Evolutionary conservation across 2,113 vertebrate genomes (phyloP).

Genomic region (Pseudonaja textilis): DNA sequence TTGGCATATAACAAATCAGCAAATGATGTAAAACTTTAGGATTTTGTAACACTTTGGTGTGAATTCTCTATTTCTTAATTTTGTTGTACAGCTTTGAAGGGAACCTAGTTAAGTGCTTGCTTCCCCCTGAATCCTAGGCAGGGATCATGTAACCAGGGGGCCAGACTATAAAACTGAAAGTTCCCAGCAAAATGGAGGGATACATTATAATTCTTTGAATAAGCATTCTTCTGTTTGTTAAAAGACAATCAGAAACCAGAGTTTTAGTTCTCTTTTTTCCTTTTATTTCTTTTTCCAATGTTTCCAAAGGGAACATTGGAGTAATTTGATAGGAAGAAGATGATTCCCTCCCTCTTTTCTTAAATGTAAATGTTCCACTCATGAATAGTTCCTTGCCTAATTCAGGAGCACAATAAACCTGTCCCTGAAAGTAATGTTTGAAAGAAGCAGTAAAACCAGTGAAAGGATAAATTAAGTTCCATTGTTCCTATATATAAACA

Average conservation of each 20-base stretch:
- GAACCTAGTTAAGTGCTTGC: neutral
- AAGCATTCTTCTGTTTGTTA: neutral
- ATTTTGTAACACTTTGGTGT: neutral
- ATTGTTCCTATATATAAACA: conserved; percentile 47
- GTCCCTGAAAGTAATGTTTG: conserved; percentile 61
- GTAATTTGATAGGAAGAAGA: neutral
- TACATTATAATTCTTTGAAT: neutral
- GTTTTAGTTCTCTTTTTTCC: neutral
- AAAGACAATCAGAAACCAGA: neutral
- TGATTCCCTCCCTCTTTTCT: neutral
- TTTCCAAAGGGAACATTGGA: neutral
- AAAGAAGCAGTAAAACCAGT: conserved; percentile 59
- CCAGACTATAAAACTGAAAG: neutral
- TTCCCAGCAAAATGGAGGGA: neutral
- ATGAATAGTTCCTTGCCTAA: conserved; percentile 39
- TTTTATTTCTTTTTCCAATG: neutral
- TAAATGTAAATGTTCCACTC: conserved; percentile 36
- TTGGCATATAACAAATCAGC: neutral
- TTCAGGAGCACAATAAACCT: conserved; percentile 65
- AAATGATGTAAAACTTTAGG: neutral
- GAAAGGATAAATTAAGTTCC: conserved; percentile 60
- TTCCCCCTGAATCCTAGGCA: neutral
- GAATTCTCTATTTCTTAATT: neutral
- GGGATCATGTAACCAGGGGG: neutral
- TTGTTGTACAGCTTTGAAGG: neutral